These are phyloP conservation scores for Mechanitis mazaeus DNA, from an alignment of 2,888 invertebrate species.

Conservation along the genomic window DNA sequence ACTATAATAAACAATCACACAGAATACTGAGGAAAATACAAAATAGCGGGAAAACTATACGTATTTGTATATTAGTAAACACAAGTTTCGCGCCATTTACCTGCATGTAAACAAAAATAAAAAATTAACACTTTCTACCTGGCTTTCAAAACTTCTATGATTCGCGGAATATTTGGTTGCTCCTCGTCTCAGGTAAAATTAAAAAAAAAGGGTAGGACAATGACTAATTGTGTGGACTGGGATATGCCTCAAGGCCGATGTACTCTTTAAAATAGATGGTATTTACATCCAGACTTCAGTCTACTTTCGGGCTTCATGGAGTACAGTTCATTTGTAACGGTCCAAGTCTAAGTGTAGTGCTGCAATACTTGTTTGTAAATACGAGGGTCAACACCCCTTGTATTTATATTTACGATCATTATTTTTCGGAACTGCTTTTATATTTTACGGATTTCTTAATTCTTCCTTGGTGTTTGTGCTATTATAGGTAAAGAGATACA, in stretches of 20 bases:
- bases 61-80: conserved; percentile 46
- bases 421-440: conserved; percentile 19
- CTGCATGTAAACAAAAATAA: conserved; percentile 43
- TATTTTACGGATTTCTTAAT: conserved; percentile 12
- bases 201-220: conserved; percentile 45
- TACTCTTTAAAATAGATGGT: conserved; percentile 66
- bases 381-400: conserved; percentile 52
- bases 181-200: conserved; percentile 40
- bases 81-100: conserved; percentile 65
- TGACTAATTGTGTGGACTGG: conserved; percentile 56
- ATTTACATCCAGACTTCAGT: conserved; percentile 69
- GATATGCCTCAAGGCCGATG: conserved; percentile 64
- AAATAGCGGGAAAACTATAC: conserved; percentile 50
- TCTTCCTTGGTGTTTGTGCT: conserved; percentile 23
- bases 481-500: conserved; percentile 20
- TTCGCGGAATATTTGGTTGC: conserved; percentile 39
- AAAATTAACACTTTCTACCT: conserved; percentile 55
- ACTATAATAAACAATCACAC: conserved; percentile 17
- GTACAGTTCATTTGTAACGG: conserved; percentile 50
- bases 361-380: conserved; percentile 57
- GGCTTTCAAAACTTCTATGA: conserved; percentile 32
- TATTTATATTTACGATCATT: conserved; percentile 35
- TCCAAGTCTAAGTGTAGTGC: conserved; percentile 31
- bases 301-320: conserved; percentile 61
- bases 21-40: conserved; percentile 26